These are phyloP conservation scores for Shargacucullia verbasci DNA, from an alignment of 2,888 invertebrate genomes.

Conservation along the genomic window DNA sequence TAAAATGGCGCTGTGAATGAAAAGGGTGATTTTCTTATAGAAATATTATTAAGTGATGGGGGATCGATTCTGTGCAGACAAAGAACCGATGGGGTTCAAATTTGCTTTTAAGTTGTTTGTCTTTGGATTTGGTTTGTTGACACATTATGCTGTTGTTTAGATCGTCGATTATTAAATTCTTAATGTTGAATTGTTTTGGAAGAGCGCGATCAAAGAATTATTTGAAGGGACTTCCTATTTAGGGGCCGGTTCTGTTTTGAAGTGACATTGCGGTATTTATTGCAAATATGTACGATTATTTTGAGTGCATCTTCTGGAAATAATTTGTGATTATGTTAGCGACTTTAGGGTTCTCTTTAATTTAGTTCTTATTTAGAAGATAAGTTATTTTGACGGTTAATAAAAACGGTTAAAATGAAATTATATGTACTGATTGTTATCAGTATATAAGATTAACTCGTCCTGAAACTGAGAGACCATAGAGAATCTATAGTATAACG, in stretches of 20 bases:
- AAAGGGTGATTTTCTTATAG: slow-evolving; percentile 75
- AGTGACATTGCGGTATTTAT: slow-evolving; percentile 38
- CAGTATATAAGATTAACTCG: no score
- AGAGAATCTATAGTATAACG: no score
- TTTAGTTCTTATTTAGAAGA: no score
- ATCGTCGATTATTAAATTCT: slow-evolving; percentile 48
- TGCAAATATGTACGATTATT: slow-evolving; percentile 10
- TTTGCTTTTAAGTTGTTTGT: slow-evolving; percentile 75
- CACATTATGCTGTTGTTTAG: slow-evolving; percentile 56
- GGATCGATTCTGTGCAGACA: slow-evolving; percentile 78
- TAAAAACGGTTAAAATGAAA: no score
- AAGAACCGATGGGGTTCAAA: slow-evolving; percentile 65
- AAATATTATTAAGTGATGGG: slow-evolving; percentile 81
- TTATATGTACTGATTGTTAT: no score
- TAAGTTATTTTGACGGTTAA: no score
- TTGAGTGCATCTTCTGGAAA: slow-evolving; percentile 1
- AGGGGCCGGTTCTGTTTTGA: slow-evolving; percentile 26
- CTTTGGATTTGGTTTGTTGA: slow-evolving; percentile 65
- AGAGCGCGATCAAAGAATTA: slow-evolving; percentile 44
- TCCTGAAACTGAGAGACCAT: no score
- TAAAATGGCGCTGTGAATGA: slow-evolving; percentile 59
- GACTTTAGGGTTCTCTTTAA: no score
- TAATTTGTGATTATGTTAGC: no score
- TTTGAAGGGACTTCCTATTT: slow-evolving; percentile 13
- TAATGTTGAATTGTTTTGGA: slow-evolving; percentile 36